Percentiles rank a stretch among this genome's conserved stretches.
Evolutionary conservation across 2,888 invertebrate genomes (phyloP).

Genomic region (Andrena fulva): DNA sequence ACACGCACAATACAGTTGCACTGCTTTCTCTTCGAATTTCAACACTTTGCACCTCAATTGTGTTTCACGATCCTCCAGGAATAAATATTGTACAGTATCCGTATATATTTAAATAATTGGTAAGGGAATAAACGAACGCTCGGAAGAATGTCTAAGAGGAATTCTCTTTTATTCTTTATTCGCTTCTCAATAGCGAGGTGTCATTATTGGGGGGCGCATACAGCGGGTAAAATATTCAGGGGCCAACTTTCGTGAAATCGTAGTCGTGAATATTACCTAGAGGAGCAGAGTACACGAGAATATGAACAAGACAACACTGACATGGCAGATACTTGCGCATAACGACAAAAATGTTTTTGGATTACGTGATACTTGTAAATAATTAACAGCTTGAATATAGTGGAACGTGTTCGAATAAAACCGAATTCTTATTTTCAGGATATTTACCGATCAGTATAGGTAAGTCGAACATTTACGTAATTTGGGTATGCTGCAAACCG

Average conservation of each 20-base stretch:
- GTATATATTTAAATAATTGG: not conserved
- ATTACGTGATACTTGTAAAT: slow-evolving; percentile 52
- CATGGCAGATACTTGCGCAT: slow-evolving; percentile 1
- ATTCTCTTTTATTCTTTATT: not conserved
- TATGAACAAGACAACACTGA: not conserved
- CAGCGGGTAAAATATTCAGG: not conserved
- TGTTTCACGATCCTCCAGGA: slow-evolving; percentile 2
- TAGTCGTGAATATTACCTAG: not conserved
- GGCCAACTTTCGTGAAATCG: not conserved
- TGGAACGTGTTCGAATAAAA: slow-evolving; percentile 79
- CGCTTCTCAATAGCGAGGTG: not conserved
- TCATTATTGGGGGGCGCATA: not conserved
- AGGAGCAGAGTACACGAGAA: not conserved
- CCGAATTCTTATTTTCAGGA: slow-evolving; percentile 82
- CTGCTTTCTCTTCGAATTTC: slow-evolving; percentile 9
- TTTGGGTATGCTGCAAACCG: slow-evolving; percentile 41
- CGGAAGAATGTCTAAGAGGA: not conserved
- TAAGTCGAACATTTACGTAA: slow-evolving; percentile 79
- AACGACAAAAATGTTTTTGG: not conserved
- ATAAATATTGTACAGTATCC: not conserved
- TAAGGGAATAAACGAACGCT: not conserved
- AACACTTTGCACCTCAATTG: slow-evolving; percentile 10
- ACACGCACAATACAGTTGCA: not conserved
- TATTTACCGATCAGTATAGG: slow-evolving; percentile 84
- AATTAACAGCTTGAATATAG: slow-evolving; percentile 76